Percentiles rank a stretch among this genome's conserved stretches.
phyloP scores from a whole-genome alignment of 2,888 invertebrate species.

The Dynastes grantii region DNA sequence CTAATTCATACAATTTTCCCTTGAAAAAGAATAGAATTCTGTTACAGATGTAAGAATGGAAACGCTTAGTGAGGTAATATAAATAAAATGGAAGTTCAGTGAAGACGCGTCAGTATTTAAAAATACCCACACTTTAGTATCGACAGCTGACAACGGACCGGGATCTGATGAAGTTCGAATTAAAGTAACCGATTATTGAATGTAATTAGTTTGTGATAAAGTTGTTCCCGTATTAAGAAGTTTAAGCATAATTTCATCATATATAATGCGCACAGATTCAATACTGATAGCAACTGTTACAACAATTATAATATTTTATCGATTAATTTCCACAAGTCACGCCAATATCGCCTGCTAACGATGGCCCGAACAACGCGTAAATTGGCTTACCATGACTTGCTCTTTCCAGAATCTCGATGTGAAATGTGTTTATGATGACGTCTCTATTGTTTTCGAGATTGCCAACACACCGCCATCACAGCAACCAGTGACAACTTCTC shows the following conservation, averaged over 20 bases:
- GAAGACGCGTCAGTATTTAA: constrained; percentile 54
- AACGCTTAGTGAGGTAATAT: constrained; percentile 18
- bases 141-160: constrained; percentile 59
- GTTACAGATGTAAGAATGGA: constrained; percentile 2
- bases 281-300: constrained; percentile 64
- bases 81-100: constrained; percentile 31
- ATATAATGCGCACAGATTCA: constrained; percentile 53
- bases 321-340: constrained; percentile 70
- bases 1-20: too few relatives aligned
- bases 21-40: neutral
- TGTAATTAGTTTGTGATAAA: constrained; percentile 54
- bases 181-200: constrained; percentile 51
- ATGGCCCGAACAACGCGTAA: constrained; percentile 68
- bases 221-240: constrained; percentile 53
- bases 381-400: constrained; percentile 70
- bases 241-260: constrained; percentile 51
- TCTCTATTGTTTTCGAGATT: constrained; percentile 67
- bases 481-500: constrained; percentile 56
- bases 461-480: constrained; percentile 51
- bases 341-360: constrained; percentile 70
- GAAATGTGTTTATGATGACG: constrained; percentile 71
- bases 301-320: constrained; percentile 71
- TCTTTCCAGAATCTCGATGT: constrained; percentile 67
- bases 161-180: constrained; percentile 49
- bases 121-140: constrained; percentile 56